Evolutionary conservation across 2,888 invertebrate genomes (phyloP).

Genomic region (Aquatica leii): DNA sequence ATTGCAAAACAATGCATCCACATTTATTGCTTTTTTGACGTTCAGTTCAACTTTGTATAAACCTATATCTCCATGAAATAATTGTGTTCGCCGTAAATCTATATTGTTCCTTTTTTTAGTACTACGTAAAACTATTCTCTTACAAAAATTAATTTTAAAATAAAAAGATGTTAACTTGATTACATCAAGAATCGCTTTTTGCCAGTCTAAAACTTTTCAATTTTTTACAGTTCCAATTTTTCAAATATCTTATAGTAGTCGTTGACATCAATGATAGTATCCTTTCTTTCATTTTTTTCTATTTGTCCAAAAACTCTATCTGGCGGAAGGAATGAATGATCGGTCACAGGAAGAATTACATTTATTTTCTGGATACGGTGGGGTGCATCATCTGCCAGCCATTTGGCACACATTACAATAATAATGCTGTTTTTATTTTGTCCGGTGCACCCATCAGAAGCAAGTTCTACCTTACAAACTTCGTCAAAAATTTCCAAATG

Average conservation of each 20-base stretch:
- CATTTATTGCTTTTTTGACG: not conserved
- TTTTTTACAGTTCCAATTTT: not conserved
- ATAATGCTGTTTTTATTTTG: not conserved
- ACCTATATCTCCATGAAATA: not conserved
- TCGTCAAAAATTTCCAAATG: not conserved
- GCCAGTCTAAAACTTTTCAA: not conserved
- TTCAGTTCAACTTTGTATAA: not conserved
- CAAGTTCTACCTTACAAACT: not conserved
- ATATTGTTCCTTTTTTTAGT: not conserved
- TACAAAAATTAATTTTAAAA: not conserved
- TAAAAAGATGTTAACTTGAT: not conserved
- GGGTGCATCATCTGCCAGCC: not conserved
- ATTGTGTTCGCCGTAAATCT: not conserved
- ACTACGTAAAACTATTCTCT: not conserved
- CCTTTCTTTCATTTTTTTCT: not conserved
- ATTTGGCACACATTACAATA: not conserved
- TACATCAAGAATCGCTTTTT: not conserved
- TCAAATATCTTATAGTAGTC: not conserved
- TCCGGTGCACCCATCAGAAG: not conserved
- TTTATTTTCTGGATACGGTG: not conserved
- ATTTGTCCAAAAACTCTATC: not conserved
- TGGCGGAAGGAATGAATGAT: not conserved
- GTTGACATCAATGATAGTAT: not conserved
- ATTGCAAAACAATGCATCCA: not conserved
- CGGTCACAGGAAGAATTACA: not conserved